phyloP scores from a whole-genome alignment of 2,113 vertebrate genomes.

The Oreochromis spilurus region DNA sequence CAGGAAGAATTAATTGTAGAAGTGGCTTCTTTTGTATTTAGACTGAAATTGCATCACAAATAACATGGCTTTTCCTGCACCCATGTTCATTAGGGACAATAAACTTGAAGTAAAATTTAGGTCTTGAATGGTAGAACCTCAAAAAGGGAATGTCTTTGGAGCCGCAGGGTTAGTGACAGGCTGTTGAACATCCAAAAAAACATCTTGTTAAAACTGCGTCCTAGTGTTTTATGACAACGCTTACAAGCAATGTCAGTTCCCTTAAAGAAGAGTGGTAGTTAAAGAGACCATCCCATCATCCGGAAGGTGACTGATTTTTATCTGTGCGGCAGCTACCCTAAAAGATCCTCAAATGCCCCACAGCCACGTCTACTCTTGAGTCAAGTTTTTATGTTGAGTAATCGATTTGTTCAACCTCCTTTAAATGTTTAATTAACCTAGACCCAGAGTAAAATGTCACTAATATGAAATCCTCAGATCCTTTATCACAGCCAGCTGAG shows the following conservation, averaged over 20 bases:
- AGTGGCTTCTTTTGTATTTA: not conserved
- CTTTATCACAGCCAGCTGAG: constrained; percentile 17
- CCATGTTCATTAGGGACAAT: not conserved
- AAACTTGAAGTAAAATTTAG: not conserved
- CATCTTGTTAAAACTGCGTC: constrained; percentile 38
- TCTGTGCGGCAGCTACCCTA: not conserved
- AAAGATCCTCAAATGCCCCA: not conserved
- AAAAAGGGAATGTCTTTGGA: not conserved
- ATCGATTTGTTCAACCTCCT: constrained; percentile 29
- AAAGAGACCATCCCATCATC: constrained; percentile 20
- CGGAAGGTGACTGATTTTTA: constrained; percentile 37
- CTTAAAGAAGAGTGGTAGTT: constrained; percentile 18
- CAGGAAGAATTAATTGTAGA: not conserved
- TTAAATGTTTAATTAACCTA: constrained; percentile 48
- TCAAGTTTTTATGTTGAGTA: constrained; percentile 5
- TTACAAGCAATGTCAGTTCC: constrained; percentile 21
- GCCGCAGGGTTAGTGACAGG: constrained; percentile 23
- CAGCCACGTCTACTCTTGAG: not conserved
- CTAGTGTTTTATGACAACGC: constrained; percentile 40
- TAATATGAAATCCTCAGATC: constrained; percentile 17
- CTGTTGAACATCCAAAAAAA: constrained; percentile 23
- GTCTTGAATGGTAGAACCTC: not conserved
- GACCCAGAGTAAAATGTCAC: constrained; percentile 46
- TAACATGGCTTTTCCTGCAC: not conserved
- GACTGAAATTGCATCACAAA: not conserved